Conservation (phyloP, 2,888 invertebrate species). For the Oasisia sp. region DNA sequence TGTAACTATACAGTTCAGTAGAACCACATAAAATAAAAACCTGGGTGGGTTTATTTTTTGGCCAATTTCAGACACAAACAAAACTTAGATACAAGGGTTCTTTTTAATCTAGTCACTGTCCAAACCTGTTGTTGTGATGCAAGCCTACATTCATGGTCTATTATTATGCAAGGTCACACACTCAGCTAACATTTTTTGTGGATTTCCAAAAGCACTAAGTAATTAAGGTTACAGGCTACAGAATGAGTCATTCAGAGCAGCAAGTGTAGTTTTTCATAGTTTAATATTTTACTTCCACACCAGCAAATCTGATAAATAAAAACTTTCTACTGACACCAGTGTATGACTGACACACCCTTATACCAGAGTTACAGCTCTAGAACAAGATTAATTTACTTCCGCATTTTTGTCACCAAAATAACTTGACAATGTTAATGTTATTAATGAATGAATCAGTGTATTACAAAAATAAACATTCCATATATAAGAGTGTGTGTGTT, state of each 20-base stretch:
- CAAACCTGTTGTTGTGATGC: not conserved
- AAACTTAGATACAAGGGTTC: not conserved
- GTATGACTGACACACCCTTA: not conserved
- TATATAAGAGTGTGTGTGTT: no score
- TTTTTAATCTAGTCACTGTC: not conserved
- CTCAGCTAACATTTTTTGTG: not conserved
- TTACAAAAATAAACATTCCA: no score
- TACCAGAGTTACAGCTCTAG: no score
- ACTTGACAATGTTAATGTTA: no score
- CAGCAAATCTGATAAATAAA: not conserved
- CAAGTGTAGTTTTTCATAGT: not conserved
- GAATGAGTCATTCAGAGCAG: not conserved
- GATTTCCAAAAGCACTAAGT: not conserved
- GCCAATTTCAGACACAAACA: not conserved
- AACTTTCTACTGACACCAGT: not conserved
- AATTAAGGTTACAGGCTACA: not conserved
- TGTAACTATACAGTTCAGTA: no score
- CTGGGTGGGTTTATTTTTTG: no score
- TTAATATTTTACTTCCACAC: constrained; percentile 3
- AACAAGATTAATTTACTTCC: no score
- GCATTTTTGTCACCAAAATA: no score
- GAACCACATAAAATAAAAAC: no score
- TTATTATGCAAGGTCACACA: not conserved
- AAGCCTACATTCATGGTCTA: not conserved
- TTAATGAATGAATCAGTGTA: no score